Evolutionary conservation across 2,888 invertebrate genomes (phyloP).

Genomic region (Schrankia costaestrigalis): DNA sequence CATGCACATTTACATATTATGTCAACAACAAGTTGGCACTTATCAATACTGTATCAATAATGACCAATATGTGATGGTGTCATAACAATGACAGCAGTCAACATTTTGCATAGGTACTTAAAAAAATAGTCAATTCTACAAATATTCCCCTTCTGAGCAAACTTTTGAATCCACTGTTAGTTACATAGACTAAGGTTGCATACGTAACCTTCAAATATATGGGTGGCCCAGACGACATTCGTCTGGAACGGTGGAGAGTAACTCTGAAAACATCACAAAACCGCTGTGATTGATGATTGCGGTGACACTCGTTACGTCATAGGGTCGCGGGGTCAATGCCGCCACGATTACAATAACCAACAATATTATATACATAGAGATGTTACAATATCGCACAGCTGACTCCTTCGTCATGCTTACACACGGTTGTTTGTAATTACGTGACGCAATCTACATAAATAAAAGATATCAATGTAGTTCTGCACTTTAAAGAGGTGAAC

Average conservation of each 20-base stretch:
- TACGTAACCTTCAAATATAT: no score
- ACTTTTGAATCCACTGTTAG: no score
- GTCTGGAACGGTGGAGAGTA: conserved; percentile 38
- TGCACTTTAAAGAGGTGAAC: no score
- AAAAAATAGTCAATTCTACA: no score
- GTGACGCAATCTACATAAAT: background rate
- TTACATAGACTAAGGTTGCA: no score
- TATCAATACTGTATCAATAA: no score
- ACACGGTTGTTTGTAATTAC: background rate
- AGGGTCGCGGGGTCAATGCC: conserved; percentile 75
- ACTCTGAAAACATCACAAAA: conserved; percentile 67
- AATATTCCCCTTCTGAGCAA: no score
- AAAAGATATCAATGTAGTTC: background rate
- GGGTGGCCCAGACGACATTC: conserved; percentile 21
- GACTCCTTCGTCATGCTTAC: conserved; percentile 28
- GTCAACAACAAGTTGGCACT: no score
- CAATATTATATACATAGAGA: conserved; percentile 32
- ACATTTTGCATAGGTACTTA: no score
- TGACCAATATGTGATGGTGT: no score
- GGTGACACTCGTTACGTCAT: conserved; percentile 69
- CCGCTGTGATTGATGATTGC: conserved; percentile 71
- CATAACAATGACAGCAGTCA: no score
- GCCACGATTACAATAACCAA: conserved; percentile 58
- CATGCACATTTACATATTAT: no score
- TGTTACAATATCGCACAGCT: conserved; percentile 42